Percentiles rank a stretch among this genome's conserved stretches.
phyloP scores from a whole-genome alignment of 2,888 invertebrate genomes.

The Lypha dubia region DNA sequence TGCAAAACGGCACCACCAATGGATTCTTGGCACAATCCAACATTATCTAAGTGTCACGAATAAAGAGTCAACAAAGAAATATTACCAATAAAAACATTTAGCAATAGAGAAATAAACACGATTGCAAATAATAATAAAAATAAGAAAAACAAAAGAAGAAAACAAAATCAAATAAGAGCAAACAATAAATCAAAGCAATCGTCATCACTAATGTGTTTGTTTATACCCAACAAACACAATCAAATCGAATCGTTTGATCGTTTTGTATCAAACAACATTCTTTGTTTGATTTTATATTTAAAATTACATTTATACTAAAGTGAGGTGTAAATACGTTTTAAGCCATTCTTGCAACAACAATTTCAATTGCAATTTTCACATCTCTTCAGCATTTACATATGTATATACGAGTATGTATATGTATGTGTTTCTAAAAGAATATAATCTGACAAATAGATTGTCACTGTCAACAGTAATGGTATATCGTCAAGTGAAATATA shows the following conservation, averaged over 20 bases:
- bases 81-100: constrained; percentile 48
- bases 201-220: constrained; percentile 59
- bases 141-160: constrained; percentile 6
- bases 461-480: too few species aligned
- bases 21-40: constrained; percentile 91
- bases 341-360: too few species aligned
- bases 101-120: constrained; percentile 46
- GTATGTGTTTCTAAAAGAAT: too few species aligned
- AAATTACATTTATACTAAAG: too few species aligned
- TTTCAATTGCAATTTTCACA: too few species aligned
- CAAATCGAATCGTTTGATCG: neutral
- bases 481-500: too few species aligned
- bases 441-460: too few species aligned
- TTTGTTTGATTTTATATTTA: neutral
- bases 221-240: constrained; percentile 6
- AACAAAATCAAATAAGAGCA: constrained; percentile 54
- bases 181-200: constrained; percentile 67
- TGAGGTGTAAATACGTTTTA: too few species aligned
- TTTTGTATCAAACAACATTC: neutral
- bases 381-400: too few species aligned
- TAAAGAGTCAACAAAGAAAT: constrained; percentile 53
- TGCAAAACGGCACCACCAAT: constrained; percentile 91
- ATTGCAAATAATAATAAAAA: constrained; percentile 19
- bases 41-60: constrained; percentile 87
- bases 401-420: too few species aligned